phyloP scores from a whole-genome alignment of 2,888 invertebrate species.

The Tenodera sinensis region DNA sequence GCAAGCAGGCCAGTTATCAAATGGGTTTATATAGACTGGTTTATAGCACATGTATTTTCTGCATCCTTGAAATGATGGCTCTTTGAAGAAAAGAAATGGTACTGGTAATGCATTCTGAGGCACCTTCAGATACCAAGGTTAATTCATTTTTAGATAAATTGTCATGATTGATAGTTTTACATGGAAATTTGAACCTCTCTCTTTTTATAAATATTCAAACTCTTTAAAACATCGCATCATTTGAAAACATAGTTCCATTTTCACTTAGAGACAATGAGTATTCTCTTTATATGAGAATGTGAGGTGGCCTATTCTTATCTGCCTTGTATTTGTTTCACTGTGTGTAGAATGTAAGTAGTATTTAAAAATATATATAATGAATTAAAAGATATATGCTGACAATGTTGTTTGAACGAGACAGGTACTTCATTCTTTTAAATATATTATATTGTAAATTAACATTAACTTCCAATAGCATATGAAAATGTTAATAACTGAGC shows the following conservation, averaged over 20 bases:
- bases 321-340: neutral
- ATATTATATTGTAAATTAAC: neutral
- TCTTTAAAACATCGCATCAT: neutral
- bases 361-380: neutral
- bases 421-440: neutral
- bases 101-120: too few species aligned
- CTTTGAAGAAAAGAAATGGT: too few species aligned
- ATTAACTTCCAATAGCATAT: neutral
- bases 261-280: neutral
- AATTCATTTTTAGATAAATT: too few species aligned
- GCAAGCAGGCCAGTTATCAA: too few species aligned
- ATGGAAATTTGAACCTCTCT: neutral
- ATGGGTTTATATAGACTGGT: too few species aligned
- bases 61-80: too few species aligned
- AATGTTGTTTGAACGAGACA: neutral
- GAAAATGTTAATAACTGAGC: neutral
- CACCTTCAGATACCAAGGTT: too few species aligned
- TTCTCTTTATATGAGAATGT: neutral
- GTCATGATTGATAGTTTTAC: too few species aligned
- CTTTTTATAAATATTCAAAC: neutral
- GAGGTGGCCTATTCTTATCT: neutral
- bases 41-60: too few species aligned
- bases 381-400: neutral
- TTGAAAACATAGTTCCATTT: neutral
- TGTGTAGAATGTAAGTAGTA: neutral